Evolutionary conservation across 2,888 invertebrate species (phyloP), one percentile per base, ranked within the genome.

Genomic region (Rhogogaster chlorosoma): DNA sequence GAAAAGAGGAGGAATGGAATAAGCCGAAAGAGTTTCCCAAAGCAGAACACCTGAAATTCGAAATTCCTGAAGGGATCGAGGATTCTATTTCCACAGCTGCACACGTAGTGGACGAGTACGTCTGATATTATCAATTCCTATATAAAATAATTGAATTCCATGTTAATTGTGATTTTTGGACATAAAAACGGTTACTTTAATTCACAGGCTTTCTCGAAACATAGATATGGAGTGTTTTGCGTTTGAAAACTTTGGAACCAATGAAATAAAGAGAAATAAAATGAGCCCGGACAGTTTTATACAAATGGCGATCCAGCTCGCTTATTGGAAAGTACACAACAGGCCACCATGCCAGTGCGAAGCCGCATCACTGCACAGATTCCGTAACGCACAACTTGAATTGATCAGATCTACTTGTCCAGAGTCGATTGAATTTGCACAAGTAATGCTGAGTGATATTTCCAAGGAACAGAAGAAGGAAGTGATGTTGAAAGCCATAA

Each of bases 241-340:
- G 61, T 99, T 97, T 91, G 94, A 95, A 6, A 95, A 95, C 15
- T 99, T 96, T 93, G 99, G 99, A 36, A 97, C 97, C 92, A 96
- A 97, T 85, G 97, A 97, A 89, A 97, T 99, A 71, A 99, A 99
- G 93, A 94, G 95, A 1, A 96, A 97, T 88, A 97, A 97, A 91
- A 93, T 98, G 88, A 99, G 99, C 91, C 99, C 99, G 0, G 99
- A 99, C 92, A 98, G 98, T 91, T 99, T 96, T 92, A 95, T 99
- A 86, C 99, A 99, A 94, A 97, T 99, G 94, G 98, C 99, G 0
- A 96, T 99, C 93, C 99, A 99, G 93, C 96, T 97, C 87, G 97
- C 99, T 0, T 98, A 96, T 93, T 98, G 96, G 91, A 96, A 97
- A 91, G 90, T 97, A 53, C 96, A 98, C 91, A 94, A 95, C 86